Base-by-base conservation (phyloP, 37 sponge, comb jelly and placozoan species). In the Theonella swinhoei region DNA sequence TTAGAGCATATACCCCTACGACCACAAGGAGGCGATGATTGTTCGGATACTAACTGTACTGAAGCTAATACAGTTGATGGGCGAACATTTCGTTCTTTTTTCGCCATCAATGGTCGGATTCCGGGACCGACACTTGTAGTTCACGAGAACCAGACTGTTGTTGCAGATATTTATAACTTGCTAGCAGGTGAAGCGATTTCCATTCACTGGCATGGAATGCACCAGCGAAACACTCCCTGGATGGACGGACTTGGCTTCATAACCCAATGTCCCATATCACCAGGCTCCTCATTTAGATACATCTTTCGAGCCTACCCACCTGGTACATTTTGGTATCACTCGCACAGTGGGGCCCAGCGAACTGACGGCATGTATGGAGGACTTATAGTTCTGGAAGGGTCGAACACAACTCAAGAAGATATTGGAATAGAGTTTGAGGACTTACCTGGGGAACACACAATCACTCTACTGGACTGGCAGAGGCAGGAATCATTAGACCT, bases 321-420 rank as follows among this genome's bases (percentile, higher is more conserved):
- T 31, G 96, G 96, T 3, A 88, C 96, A 2, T 89, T 83, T 75
- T 95, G 96, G 96, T 95, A 92, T 79, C 96, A 95, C 62, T 77
- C 88, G 60, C 96, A 96, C 40, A 79, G 60, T 2, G 89, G 61
- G 9, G 40, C 85, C 25, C 94, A 94, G 71, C 68, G 91, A 42
- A 42, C 87, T 0, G 91, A 91, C 38, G 91, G 91, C 2, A 43
- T 82, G 17, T 88, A 77, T 72, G 96, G 96, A 26, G 88, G 69
- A 24, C 78, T 92, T 17, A 69, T 96, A 58, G 68, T 92, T 47
- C 54, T 72, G 20, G 96, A 88, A 26, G 41, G 31, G 20, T 47
- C 54, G 11, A 47, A 47, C 54, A 47, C 54, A 7, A 47, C 54
- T 47, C 54, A 47, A 14, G 26, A 63, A 3, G 67, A 81, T 25